Base-by-base conservation (phyloP, 30 jellyfish, hydroid and myxozoan genomes). In the Hydractinia symbiolongicarpus region DNA sequence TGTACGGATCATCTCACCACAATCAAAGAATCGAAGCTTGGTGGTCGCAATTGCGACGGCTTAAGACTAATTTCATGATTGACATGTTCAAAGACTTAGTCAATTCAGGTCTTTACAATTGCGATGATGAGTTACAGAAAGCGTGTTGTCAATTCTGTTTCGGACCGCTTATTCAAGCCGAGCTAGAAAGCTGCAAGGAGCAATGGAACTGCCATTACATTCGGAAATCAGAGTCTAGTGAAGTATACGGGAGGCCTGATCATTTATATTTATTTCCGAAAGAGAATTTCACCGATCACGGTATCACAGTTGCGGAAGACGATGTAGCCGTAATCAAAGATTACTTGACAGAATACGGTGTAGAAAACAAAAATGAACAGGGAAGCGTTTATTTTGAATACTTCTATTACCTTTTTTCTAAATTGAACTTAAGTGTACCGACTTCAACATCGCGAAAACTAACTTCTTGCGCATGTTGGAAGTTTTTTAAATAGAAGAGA, bases 1-100 rank as follows among this genome's bases (percentile, higher is more conserved):
- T 69, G 77, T 84, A 84, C 58, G 95, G 82, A 50, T n/a, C 95
- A 14, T 86, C 95, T 80, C 95, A 86, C 1, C 86, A 73, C 73
- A 86, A 86, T 61, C 95, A 86, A 80, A 70, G 95, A 62, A 86
- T 79, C 62, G 90, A 58, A 58, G 69, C 69, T 30, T 30, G 44
- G 44, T 30, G 44, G 44, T 30, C 44, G 44, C 44, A 30, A 30
- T 30, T 30, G 44, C 69, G 69, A 11, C 69, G 69, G 15, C 16
- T 58, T 58, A 30, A 30, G 44, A 30, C 44, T 30, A 30, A 30
- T 30, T 30, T 30, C 44, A 30, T 30, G 44, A 30, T 30, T 30
- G 44, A 30, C 44, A 0, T 30, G 44, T 30, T 30, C 44, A 30
- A 30, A 30, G 44, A 30, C 44, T 30, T 30, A 2, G 44, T 30